Evolutionary conservation across 1,140 invertebrate genomes (phyloP).

Genomic region (Euwallacea similis): DNA sequence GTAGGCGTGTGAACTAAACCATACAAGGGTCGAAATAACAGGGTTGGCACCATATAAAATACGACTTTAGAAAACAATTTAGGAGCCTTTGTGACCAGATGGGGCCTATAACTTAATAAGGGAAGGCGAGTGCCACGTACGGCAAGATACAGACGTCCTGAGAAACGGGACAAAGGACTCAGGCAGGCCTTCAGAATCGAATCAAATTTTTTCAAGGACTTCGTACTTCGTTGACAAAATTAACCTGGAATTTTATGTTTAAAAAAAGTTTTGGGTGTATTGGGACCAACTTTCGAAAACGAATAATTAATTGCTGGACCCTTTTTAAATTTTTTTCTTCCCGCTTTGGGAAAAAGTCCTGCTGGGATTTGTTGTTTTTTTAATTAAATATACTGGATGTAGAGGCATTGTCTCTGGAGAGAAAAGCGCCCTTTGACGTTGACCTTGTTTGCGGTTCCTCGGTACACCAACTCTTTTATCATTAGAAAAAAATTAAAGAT

Average conservation of each 20-base stretch:
- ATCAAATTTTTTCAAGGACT: background rate
- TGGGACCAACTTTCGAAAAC: background rate
- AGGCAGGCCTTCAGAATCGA: background rate
- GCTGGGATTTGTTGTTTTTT: constrained; percentile 7
- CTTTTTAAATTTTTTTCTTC: background rate
- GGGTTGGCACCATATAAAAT: background rate
- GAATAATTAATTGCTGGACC: background rate
- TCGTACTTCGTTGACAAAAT: background rate
- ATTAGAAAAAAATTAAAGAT: constrained; percentile 1
- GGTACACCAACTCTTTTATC: constrained; percentile 5
- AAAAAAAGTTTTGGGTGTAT: background rate
- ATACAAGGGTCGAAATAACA: background rate
- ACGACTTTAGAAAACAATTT: constrained; percentile 31
- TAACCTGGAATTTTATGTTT: background rate
- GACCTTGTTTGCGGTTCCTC: background rate
- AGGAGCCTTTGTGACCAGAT: constrained; percentile 25
- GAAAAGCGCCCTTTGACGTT: constrained; percentile 13
- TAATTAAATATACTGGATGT: constrained; percentile 17
- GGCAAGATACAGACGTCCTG: constrained; percentile 10
- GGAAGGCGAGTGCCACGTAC: background rate
- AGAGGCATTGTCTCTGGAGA: constrained; percentile 8
- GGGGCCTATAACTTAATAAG: constrained; percentile 25
- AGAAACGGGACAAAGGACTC: background rate
- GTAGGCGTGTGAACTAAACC: background rate
- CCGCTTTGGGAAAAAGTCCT: background rate